Conservation (phyloP, 1,140 invertebrate species). For the Drosophila setifemur region DNA sequence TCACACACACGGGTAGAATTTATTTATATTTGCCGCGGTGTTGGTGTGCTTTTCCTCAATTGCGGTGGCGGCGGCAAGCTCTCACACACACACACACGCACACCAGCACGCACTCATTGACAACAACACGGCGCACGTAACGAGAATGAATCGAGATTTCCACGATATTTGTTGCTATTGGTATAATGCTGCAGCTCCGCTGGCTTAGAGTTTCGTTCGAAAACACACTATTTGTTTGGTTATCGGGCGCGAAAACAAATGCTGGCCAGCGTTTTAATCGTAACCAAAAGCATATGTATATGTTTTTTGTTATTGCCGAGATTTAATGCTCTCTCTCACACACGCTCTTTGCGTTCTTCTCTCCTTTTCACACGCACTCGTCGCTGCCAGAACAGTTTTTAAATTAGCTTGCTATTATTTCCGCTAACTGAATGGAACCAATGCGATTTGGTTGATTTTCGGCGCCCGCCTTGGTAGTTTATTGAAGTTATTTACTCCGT, state of each 20-base stretch:
- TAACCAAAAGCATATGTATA: slow-evolving; percentile 48
- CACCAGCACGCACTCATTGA: slow-evolving; percentile 29
- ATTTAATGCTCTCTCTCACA: slow-evolving; percentile 68
- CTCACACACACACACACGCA: slow-evolving; percentile 18
- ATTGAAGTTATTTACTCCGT: slow-evolving; percentile 36
- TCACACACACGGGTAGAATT: slow-evolving; percentile 48
- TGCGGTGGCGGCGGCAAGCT: slow-evolving; percentile 56
- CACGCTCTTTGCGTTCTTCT: slow-evolving; percentile 13
- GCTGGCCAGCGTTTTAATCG: slow-evolving; percentile 26
- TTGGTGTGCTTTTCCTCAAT: slow-evolving; percentile 56
- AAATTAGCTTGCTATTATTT: slow-evolving; percentile 10
- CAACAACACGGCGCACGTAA: slow-evolving; percentile 48
- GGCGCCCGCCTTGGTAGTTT: slow-evolving; percentile 6
- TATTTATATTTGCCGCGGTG: slow-evolving; percentile 69
- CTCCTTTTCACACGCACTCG: slow-evolving; percentile 31
- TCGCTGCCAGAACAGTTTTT: slow-evolving; percentile 31
- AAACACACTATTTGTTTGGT: slow-evolving; percentile 12
- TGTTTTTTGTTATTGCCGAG: slow-evolving; percentile 76
- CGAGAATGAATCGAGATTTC: slow-evolving; percentile 42
- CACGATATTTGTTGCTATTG: slow-evolving; percentile 41
- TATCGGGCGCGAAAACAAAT: slow-evolving; percentile 16
- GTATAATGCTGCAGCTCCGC: slow-evolving; percentile 24
- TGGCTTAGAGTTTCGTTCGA: slow-evolving; percentile 25
- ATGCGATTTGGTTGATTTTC: not conserved
- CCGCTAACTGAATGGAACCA: not conserved